phyloP scores from a whole-genome alignment of 2,797 vertebrate species.

The Phataginus tetradactyla region DNA sequence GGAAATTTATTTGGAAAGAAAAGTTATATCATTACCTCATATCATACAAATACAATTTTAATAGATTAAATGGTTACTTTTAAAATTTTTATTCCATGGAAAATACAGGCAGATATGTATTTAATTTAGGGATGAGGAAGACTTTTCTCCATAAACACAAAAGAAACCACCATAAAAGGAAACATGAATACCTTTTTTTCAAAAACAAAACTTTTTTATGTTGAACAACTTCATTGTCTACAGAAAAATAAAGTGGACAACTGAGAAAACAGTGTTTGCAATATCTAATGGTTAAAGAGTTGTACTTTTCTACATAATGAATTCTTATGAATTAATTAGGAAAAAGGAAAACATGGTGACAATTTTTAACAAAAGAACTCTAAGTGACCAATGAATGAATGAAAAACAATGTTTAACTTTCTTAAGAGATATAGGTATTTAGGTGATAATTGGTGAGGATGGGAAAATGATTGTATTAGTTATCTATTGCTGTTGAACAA shows the following conservation, averaged over 20 bases:
- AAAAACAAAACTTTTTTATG: background rate
- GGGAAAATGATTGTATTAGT: background rate
- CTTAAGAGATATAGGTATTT: background rate
- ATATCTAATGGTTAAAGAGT: background rate
- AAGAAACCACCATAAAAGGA: background rate
- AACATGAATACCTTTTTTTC: background rate
- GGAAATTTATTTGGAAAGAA: background rate
- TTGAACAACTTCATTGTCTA: background rate
- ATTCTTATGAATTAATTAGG: background rate
- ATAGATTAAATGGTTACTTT: background rate
- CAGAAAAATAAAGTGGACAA: constrained; percentile 8
- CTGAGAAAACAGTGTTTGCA: background rate
- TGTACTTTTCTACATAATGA: background rate
- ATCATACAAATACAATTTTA: background rate
- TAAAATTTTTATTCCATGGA: background rate
- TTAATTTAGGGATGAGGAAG: background rate
- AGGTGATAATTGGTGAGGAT: background rate
- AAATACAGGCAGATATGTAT: background rate
- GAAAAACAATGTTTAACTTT: background rate
- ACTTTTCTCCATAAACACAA: background rate
- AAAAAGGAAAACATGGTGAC: background rate
- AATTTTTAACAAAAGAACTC: background rate
- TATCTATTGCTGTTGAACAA: background rate
- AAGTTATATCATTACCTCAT: background rate
- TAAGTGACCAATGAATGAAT: background rate